A percentile compares a stretch with the other conserved stretches of the same genome.
Evolutionary conservation across 2,113 vertebrate species (phyloP).

Genomic region (Pangasianodon hypophthalmus): DNA sequence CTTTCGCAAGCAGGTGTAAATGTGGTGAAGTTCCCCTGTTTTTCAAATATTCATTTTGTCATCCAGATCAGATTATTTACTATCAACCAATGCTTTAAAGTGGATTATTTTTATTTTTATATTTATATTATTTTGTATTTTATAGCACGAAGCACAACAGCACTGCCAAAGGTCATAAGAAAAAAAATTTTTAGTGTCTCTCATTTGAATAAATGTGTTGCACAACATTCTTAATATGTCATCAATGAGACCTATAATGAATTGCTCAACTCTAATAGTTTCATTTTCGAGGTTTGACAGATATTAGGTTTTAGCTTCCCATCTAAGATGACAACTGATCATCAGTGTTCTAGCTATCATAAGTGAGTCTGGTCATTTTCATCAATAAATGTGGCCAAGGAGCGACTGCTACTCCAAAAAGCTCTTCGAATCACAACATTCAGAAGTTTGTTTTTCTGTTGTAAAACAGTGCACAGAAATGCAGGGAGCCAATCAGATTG

Average conservation of each 20-base stretch:
- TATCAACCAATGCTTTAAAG: background rate
- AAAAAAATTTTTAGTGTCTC: too few species aligned
- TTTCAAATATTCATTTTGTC: background rate
- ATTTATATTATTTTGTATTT: background rate
- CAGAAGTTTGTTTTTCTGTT: too few species aligned
- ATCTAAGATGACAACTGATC: background rate
- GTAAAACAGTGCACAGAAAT: too few species aligned
- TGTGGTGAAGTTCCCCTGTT: background rate
- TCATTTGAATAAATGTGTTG: background rate
- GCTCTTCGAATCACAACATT: too few species aligned
- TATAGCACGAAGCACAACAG: background rate
- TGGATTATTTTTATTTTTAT: background rate
- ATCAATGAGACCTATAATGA: too few species aligned
- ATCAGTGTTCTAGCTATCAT: background rate
- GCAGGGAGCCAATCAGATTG: background rate
- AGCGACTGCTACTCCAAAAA: too few species aligned
- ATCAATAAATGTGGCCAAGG: too few species aligned
- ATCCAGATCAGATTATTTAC: background rate
- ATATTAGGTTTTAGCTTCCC: background rate
- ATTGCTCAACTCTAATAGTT: too few species aligned
- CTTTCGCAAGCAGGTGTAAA: background rate
- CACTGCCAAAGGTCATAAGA: background rate
- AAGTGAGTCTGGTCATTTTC: background rate
- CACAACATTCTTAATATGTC: too few species aligned
- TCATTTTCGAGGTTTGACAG: too few species aligned